Evolutionary conservation across 2,113 vertebrate genomes (phyloP).

Genomic region (Cebidichthys violaceus): DNA sequence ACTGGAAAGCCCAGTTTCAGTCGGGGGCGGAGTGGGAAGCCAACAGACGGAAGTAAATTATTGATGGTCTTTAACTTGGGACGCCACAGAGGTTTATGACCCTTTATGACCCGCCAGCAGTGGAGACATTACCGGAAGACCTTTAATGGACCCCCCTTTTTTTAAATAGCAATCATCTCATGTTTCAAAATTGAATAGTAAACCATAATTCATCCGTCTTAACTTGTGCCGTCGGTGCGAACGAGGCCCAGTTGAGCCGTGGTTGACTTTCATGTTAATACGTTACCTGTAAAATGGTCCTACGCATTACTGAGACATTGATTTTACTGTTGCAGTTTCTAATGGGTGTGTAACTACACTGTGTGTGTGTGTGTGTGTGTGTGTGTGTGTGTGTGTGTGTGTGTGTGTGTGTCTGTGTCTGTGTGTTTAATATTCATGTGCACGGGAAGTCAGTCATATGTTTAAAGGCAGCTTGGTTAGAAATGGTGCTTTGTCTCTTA

Average conservation of each 20-base stretch:
- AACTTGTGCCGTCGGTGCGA: slow-evolving; percentile 19
- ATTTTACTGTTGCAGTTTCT: background rate
- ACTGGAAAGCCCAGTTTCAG: slow-evolving; percentile 34
- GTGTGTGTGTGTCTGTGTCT: background rate
- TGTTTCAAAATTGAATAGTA: slow-evolving; percentile 45
- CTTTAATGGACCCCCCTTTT: slow-evolving; percentile 40
- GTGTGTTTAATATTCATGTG: background rate
- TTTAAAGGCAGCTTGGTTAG: background rate
- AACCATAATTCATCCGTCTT: slow-evolving; percentile 30
- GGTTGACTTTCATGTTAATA: slow-evolving; percentile 54
- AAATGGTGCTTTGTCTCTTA: background rate
- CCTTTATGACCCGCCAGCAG: slow-evolving; percentile 62
- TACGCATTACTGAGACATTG: background rate
- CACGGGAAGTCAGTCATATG: background rate
- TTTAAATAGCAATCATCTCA: slow-evolving; percentile 42
- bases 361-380: background rate
- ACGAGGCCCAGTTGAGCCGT: slow-evolving; percentile 23
- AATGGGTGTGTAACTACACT: background rate
- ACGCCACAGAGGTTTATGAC: slow-evolving; percentile 56
- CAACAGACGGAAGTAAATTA: slow-evolving; percentile 62
- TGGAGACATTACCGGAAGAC: slow-evolving; percentile 54
- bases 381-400: background rate
- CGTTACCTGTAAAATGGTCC: slow-evolving; percentile 29
- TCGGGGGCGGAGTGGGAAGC: slow-evolving; percentile 10
- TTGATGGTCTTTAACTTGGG: slow-evolving; percentile 65